Base-by-base conservation (phyloP, 2,797 vertebrate species). In the Pangasius macronema region DNA sequence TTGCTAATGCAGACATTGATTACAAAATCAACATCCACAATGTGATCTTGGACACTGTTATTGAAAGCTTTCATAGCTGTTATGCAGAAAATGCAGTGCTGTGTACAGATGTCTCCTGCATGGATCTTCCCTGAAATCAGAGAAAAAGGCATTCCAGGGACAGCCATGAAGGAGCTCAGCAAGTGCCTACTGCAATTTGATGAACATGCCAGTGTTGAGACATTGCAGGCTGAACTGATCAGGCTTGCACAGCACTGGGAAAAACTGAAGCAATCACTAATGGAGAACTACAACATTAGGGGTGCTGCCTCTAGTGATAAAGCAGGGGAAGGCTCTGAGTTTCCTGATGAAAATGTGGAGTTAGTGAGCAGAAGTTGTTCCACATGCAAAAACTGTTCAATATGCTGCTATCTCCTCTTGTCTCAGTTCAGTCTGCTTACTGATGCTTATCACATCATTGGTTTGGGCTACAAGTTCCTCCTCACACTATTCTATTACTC, bases 1-100 rank as follows among this genome's bases (percentile, higher is more conserved):
- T 81, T 70, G 85, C 86, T 46, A 63, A 85, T 83, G 13, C 68
- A 84, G 86, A 67, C 84, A 88, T 82, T 36, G 63, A 53, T 14
- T 53, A 53, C 51, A 53, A 42, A 51, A n/a, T 39, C 7, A 81
- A 80, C 16, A 57, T 84, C 24, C 61, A 90, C 86, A 86, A 86
- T 36, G 79, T 86, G 42, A 84, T 86, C 68, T 3, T 87, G 53
- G 79, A 83, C 55, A 57, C 55, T 24, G 59, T 61, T 61, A 24
- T 24, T 61, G 59, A 61, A 61, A 8, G 22, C 24, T 27, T 61
- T 61, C 59, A 61, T 8, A 27, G 59, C 6, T 6, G 22, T 61
- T 61, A 61, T 61, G 59, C 59, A 61, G 59, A 24, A 61, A 61
- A 61, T 61, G 59, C 59, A 61, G 59, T 61, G 59, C 24, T 24